A percentile compares a stretch with the other conserved stretches of the same genome.
Conservation (phyloP, 2,888 invertebrate species). For the Lasioglossum zephyrum region DNA sequence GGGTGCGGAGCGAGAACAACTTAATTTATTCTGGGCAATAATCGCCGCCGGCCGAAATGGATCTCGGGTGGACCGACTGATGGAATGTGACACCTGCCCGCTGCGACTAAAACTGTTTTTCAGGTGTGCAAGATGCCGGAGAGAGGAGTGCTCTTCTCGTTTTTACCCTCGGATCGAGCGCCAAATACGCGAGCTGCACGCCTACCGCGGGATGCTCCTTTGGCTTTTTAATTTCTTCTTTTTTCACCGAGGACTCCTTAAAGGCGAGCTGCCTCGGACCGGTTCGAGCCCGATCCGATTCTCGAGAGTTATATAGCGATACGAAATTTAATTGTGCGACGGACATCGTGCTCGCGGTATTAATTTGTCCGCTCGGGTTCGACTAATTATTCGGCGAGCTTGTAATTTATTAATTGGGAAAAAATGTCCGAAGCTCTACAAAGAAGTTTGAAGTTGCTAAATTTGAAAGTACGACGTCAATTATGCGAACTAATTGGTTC, state of each 20-base stretch:
- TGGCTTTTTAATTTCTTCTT: neutral
- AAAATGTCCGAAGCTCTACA: neutral
- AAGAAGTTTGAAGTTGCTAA: neutral
- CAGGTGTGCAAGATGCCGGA: conserved; percentile 16
- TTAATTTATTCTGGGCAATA: conserved; percentile 64
- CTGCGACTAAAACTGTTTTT: conserved; percentile 39
- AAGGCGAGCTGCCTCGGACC: neutral
- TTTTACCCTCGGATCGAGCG: neutral
- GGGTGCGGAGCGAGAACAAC: conserved; percentile 7
- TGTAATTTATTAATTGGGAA: neutral
- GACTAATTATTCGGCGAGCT: neutral
- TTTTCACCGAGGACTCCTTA: neutral
- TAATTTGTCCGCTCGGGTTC: conserved; percentile 27
- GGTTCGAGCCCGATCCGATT: neutral
- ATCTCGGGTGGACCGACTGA: conserved; percentile 41
- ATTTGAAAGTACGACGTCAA: too few species aligned
- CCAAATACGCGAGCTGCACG: conserved; percentile 1
- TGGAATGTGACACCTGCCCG: conserved; percentile 70
- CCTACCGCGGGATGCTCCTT: neutral
- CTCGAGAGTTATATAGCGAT: neutral
- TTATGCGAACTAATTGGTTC: too few species aligned
- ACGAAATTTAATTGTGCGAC: neutral
- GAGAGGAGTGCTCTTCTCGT: neutral
- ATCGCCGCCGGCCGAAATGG: conserved; percentile 47
- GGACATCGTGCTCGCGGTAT: neutral